Conservation (phyloP, 1,140 invertebrate species). For the Drosophila burlai region DNA sequence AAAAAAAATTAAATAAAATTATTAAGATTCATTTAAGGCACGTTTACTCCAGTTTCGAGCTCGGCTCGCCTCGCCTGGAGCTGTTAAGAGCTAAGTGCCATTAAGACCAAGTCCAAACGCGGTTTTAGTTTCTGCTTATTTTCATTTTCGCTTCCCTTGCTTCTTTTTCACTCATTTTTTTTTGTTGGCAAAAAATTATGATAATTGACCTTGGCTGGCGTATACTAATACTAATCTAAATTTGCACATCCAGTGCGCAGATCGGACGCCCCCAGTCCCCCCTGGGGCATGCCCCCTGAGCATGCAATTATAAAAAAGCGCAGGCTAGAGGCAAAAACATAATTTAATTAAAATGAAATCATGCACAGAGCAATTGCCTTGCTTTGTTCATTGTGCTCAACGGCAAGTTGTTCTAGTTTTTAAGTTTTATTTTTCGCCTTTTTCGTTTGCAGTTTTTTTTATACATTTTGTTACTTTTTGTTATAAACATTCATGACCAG, state of each 20-base stretch:
- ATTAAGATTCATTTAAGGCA: slow-evolving; percentile 73
- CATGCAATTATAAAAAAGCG: slow-evolving; percentile 77
- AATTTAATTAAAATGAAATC: slow-evolving; percentile 84
- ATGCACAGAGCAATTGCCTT: slow-evolving; percentile 81
- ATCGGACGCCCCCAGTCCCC: slow-evolving; percentile 7
- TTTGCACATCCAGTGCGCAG: slow-evolving; percentile 66
- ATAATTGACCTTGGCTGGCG: slow-evolving; percentile 79
- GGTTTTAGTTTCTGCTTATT: slow-evolving; percentile 39
- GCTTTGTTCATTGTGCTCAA: slow-evolving; percentile 78
- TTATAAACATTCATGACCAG: slow-evolving; percentile 74
- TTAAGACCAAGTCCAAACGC: slow-evolving; percentile 47
- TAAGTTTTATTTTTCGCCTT: slow-evolving; percentile 45
- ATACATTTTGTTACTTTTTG: slow-evolving; percentile 31
- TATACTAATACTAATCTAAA: slow-evolving; percentile 73
- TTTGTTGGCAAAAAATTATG: slow-evolving; percentile 67
- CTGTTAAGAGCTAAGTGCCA: slow-evolving; percentile 52
- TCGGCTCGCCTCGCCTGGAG: slow-evolving; percentile 17
- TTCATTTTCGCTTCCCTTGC: slow-evolving; percentile 45
- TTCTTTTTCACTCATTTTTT: slow-evolving; percentile 34
- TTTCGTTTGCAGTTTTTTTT: slow-evolving; percentile 57
- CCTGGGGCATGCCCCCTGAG: slow-evolving; percentile 14
- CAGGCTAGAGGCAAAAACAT: slow-evolving; percentile 65
- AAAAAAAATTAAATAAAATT: slow-evolving; percentile 50
- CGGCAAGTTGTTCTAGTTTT: slow-evolving; percentile 81
- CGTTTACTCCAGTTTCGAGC: slow-evolving; percentile 80